Percentiles rank a stretch among this genome's conserved stretches.
These are phyloP conservation scores for Mesembrinibis cayennensis DNA, from an alignment of 2,113 vertebrate genomes.

Conservation along the genomic window DNA sequence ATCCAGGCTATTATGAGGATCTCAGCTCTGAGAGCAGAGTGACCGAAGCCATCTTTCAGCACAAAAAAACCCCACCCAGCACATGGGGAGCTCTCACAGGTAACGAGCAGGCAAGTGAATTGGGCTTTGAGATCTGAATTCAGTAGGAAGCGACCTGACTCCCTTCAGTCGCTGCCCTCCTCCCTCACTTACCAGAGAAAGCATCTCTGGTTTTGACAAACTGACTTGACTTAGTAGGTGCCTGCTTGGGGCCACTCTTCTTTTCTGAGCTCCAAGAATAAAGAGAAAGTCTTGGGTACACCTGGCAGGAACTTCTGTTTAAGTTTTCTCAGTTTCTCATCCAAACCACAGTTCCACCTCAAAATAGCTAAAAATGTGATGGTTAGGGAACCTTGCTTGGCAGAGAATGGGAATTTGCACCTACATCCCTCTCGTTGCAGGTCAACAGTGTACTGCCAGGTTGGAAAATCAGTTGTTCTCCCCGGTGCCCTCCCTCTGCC, in stretches of 20 bases:
- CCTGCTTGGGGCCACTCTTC: background rate
- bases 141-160: background rate
- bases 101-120: background rate
- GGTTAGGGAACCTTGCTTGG: background rate
- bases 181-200: background rate
- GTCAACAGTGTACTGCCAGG: background rate
- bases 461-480: background rate
- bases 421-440: background rate
- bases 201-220: background rate
- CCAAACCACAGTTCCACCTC: background rate
- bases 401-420: background rate
- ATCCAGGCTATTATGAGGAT: accelerated
- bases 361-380: background rate
- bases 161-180: background rate
- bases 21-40: background rate
- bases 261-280: background rate
- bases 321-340: background rate
- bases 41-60: background rate
- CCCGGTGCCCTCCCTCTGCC: background rate
- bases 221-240: background rate
- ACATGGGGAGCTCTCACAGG: background rate
- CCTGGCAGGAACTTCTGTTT: background rate
- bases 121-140: background rate
- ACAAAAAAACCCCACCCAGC: background rate
- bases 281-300: background rate